Evolutionary conservation across 2,113 vertebrate species (phyloP).

Genomic region (Mustelus asterias): DNA sequence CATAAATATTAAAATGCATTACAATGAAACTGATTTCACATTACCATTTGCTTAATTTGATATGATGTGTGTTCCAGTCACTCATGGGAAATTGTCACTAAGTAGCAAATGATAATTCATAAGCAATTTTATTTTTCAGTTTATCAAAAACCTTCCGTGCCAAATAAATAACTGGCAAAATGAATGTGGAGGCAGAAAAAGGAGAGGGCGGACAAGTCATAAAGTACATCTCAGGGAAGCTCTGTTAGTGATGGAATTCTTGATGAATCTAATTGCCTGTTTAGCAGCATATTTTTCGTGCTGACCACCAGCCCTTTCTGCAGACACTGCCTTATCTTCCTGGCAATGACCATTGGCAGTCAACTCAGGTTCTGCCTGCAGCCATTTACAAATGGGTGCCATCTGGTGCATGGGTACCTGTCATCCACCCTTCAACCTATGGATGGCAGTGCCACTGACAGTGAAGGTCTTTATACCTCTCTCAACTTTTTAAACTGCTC

Average conservation of each 20-base stretch:
- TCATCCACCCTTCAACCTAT: neutral
- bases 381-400: neutral
- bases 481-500: neutral
- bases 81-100: neutral
- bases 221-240: neutral
- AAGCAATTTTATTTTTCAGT: neutral
- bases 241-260: neutral
- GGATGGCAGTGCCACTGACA: neutral
- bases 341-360: neutral
- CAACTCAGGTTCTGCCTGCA: neutral
- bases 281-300: neutral
- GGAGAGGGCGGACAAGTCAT: neutral
- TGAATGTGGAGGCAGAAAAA: neutral
- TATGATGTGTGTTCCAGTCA: neutral
- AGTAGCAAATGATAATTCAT: neutral
- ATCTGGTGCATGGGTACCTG: neutral
- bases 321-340: neutral
- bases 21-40: neutral
- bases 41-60: neutral
- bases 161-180: neutral
- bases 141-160: neutral
- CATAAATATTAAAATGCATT: neutral
- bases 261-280: neutral
- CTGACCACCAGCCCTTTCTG: too few species aligned
- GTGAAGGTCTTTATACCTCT: neutral